Evolutionary conservation across 2,797 vertebrate genomes (phyloP), one percentile per base, ranked within the genome.

Genomic region (Sebastes oblongus): DNA sequence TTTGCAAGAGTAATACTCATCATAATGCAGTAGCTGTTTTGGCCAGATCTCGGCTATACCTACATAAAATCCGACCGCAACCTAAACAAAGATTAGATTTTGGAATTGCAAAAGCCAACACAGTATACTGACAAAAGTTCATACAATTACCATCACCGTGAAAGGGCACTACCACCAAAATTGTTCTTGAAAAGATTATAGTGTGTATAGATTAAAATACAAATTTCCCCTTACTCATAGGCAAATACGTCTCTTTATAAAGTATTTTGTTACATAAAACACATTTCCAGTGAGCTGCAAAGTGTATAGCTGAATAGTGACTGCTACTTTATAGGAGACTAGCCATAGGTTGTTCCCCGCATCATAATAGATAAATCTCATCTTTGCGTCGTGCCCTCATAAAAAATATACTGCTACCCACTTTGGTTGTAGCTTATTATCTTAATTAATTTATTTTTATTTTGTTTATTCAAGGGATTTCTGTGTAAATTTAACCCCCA

Each of bases 21-120:
- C 52, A 80, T 88, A 88, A 90, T 86, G 83, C 89, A 76, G 50
- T 66, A 89, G 75, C 86, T 78, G 74, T 74, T 89, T 90, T 75
- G 87, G 86, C 61, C 74, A 87, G 79, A 81, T 72, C 20, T 86
- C 66, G 39, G 81, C 83, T 86, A 89, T 86, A 88, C 80, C 75
- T 85, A 89, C 82, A 78, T 52, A 72, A 27, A 89, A 78, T 84
- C 81, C 81, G 70, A 93, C 84, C 84, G 86, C 72, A 84, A 86
- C 74, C 82, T 86, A 85, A 91, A 89, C 80, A 83, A 90, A 83
- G 84, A 72, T 77, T 84, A 68, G 76, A 71, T 89, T 91, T 84
- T 85, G 83, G 78, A 86, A 81, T 69, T 88, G 88, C 84, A 80
- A 72, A 93, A 92, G 88, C 92, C 80, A 86, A 89, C 80, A 85